Conservation (phyloP, 2,113 vertebrate species). For the Capricornis sumatraensis region DNA sequence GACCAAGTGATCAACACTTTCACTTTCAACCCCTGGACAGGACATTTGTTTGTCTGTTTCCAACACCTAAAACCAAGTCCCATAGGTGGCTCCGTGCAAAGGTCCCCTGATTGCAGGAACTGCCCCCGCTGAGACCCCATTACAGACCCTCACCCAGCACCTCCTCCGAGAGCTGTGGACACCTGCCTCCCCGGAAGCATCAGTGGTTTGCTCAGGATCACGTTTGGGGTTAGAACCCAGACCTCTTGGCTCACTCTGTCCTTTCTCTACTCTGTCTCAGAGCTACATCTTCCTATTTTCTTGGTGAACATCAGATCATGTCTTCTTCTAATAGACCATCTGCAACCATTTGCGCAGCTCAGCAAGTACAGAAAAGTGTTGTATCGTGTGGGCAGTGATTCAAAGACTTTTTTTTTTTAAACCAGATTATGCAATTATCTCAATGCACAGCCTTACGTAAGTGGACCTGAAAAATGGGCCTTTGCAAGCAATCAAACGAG, state of each 20-base stretch:
- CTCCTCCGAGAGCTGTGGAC: fast-evolving
- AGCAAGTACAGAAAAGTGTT: neutral
- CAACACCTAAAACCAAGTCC: neutral
- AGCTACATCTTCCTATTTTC: neutral
- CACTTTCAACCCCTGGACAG: neutral
- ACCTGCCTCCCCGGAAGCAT: fast-evolving
- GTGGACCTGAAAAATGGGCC: neutral
- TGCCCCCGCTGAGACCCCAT: fast-evolving
- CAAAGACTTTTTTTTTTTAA: neutral
- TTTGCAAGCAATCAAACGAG: neutral
- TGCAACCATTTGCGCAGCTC: constrained; percentile 14
- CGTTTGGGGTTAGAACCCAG: neutral
- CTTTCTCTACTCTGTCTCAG: neutral
- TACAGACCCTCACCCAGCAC: fast-evolving
- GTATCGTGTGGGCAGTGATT: constrained; percentile 7
- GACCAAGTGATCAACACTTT: fast-evolving
- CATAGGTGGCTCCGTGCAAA: fast-evolving
- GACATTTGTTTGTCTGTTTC: neutral
- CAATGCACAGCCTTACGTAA: neutral
- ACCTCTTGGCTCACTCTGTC: no score
- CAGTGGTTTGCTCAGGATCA: neutral
- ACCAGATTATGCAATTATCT: constrained; percentile 12
- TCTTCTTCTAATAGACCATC: constrained; percentile 2
- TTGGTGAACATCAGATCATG: neutral
- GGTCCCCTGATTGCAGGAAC: neutral